Conservation (phyloP, 2,113 vertebrate species). For the Oostethus manadensis region DNA sequence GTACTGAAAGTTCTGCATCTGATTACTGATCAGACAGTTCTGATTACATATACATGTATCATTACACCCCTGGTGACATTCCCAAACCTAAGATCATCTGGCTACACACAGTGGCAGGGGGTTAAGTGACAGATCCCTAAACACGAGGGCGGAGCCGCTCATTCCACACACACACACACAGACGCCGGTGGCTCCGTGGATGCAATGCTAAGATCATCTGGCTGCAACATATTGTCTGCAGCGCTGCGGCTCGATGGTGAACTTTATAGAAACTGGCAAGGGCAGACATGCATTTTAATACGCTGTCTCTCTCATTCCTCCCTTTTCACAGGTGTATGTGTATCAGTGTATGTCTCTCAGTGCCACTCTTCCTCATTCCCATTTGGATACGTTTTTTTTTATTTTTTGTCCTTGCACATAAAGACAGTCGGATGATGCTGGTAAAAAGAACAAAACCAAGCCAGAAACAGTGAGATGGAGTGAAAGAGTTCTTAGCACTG, state of each 20-base stretch:
- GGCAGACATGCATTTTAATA: slow-evolving; percentile 53
- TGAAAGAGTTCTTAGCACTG: neutral
- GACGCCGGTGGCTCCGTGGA: neutral
- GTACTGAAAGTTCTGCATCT: too few relatives aligned
- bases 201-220: slow-evolving; percentile 6
- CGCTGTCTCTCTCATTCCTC: slow-evolving; percentile 28
- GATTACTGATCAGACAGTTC: too few relatives aligned
- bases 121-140: slow-evolving; percentile 27
- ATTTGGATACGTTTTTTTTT: slow-evolving; percentile 15
- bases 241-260: slow-evolving; percentile 38
- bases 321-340: slow-evolving; percentile 8
- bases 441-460: slow-evolving; percentile 40
- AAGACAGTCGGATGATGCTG: slow-evolving; percentile 41
- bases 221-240: slow-evolving; percentile 11
- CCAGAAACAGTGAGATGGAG: slow-evolving; percentile 29
- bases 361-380: neutral
- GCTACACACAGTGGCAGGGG: slow-evolving; percentile 4
- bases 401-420: slow-evolving; percentile 27
- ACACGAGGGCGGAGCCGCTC: slow-evolving; percentile 18
- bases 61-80: too few relatives aligned
- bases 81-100: slow-evolving; percentile 21
- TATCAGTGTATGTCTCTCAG: slow-evolving; percentile 11
- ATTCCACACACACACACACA: neutral
- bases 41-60: too few relatives aligned
- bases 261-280: slow-evolving; percentile 52